These are phyloP conservation scores for Crotalus helleri DNA, from an alignment of 2,113 vertebrate species.

Conservation along the genomic window DNA sequence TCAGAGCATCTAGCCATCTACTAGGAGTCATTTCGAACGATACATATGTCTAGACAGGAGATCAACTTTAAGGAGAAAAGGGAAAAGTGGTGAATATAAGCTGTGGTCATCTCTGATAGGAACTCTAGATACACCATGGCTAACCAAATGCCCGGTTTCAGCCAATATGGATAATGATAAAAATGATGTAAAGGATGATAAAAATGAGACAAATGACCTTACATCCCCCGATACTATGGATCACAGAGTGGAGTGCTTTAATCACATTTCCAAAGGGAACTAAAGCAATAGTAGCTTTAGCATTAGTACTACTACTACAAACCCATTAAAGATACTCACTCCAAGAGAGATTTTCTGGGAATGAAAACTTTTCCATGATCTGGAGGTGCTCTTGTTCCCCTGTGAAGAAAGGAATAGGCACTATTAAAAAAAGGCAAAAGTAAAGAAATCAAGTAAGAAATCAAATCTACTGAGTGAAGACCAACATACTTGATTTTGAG, in stretches of 20 bases:
- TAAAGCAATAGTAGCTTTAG: background rate
- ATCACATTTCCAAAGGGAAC: background rate
- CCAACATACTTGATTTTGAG: conserved; percentile 76
- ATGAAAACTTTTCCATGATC: conserved; percentile 88
- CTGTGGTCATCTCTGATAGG: too few relatives aligned
- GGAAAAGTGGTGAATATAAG: background rate
- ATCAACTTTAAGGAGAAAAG: background rate
- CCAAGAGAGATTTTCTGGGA: conserved; percentile 84
- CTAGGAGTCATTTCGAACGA: background rate
- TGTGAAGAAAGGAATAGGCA: conserved; percentile 55
- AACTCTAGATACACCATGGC: background rate
- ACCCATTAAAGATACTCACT: conserved; percentile 78
- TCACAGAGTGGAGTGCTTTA: background rate
- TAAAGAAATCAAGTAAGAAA: conserved; percentile 23
- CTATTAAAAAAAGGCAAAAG: conserved; percentile 10
- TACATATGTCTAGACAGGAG: background rate
- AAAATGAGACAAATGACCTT: background rate
- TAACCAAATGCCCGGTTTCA: background rate
- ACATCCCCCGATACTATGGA: background rate
- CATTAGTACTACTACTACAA: background rate
- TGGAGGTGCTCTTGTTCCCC: conserved; percentile 75
- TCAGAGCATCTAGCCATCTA: background rate
- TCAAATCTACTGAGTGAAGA: background rate
- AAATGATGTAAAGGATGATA: background rate
- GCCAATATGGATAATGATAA: background rate